Evolutionary conservation across 2,113 vertebrate species (phyloP), one percentile per base, ranked within the genome.

Genomic region (Crotalus helleri): DNA sequence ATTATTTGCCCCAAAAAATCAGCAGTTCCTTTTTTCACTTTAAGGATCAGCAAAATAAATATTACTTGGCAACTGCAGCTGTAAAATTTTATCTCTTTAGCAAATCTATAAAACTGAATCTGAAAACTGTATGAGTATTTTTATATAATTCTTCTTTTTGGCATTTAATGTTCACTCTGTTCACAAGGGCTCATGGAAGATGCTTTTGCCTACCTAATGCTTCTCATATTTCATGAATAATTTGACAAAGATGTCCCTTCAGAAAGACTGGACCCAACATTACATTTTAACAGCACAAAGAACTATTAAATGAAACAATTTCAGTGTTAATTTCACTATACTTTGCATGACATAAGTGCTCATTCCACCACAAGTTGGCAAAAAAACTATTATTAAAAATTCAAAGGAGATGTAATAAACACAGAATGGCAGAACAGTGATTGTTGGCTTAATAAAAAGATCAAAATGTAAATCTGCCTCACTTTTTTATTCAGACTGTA

Each of bases 91-190:
- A 29, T 7, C 13, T 85, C 39, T 51, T 49, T 21, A 59, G 15
- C 17, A 2, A 87, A 93, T 93, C 74, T 64, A 19, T 46, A 87
- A 24, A 24, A 81, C 93, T 90, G 89, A 86, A 94, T 61, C 1
- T 29, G 94, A 94, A 91, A 3, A 1, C 15, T 87, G 39, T 96
- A 0, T 49, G 90, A 23, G 4, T 54, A 94, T 49, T 81, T 92
- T 93, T 6, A 58, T 93, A 93, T 92, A 91, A 95, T 13, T 12
- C 39, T 81, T 21, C 85, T 91, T 90, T 23, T 3, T 93, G 19
- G 51, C 89, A 13, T 81, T 49, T 46, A 51, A 0, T 33, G 10
- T 1, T 5, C 9, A 12, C 15, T 3, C 51, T 21, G 58, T 81
- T 9, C 90, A 85, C 7, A 3, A 24, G 12, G 7, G 11, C 0